phyloP scores from a whole-genome alignment of 2,113 vertebrate genomes.

The Sphyrna mokarran region DNA sequence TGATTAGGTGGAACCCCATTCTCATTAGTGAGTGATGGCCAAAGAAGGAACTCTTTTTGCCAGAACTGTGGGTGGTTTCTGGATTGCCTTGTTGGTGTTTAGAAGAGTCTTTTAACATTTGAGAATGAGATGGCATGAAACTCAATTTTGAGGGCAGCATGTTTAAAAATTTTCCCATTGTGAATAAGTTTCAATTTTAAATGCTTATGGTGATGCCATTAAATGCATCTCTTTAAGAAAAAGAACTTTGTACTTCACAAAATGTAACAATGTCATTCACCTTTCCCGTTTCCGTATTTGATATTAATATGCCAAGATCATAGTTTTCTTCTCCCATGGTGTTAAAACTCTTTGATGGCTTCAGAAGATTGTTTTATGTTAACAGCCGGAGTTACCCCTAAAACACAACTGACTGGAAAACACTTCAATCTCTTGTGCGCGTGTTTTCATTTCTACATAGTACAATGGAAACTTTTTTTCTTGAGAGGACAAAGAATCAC shows the following conservation, averaged over 20 bases:
- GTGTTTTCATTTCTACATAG: background rate
- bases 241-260: background rate
- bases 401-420: background rate
- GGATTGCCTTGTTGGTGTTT: background rate
- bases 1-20: no score
- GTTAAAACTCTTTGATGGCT: background rate
- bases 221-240: background rate
- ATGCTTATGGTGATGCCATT: background rate
- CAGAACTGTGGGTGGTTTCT: background rate
- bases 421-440: background rate
- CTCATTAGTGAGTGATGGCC: no score
- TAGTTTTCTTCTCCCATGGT: background rate
- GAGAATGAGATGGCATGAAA: background rate
- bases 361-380: slow-evolving; percentile 6
- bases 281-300: background rate
- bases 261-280: background rate
- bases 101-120: no score
- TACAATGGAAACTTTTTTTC: slow-evolving; percentile 22
- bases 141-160: background rate
- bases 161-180: background rate
- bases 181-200: background rate
- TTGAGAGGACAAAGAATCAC: background rate
- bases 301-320: background rate
- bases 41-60: background rate
- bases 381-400: background rate